Conservation (phyloP, 2,888 invertebrate species). For the Gymnoscelis rufifasciata region DNA sequence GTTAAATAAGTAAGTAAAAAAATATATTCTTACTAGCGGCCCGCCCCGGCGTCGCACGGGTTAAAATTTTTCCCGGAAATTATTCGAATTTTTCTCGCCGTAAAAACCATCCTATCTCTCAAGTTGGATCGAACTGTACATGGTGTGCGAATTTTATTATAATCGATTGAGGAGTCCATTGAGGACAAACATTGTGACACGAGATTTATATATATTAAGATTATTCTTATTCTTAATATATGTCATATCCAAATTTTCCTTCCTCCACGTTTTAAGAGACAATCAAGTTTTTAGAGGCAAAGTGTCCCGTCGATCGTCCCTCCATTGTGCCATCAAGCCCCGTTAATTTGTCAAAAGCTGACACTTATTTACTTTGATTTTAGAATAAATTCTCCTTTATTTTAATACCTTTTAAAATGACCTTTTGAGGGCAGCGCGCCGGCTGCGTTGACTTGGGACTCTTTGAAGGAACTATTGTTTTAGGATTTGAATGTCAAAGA, state of each 20-base stretch:
- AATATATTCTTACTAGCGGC: too few species aligned
- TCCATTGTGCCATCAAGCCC: constrained; percentile 28
- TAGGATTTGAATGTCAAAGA: neutral
- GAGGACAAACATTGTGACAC: too few species aligned
- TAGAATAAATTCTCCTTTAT: constrained; percentile 25
- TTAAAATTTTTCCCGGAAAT: too few species aligned
- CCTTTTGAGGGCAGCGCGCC: constrained; percentile 5
- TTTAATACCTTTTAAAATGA: constrained; percentile 18
- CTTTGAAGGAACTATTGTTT: neutral
- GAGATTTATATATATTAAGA: too few species aligned
- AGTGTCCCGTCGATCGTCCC: constrained; percentile 39
- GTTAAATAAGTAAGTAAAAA: too few species aligned
- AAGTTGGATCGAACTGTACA: too few species aligned
- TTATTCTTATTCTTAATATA: too few species aligned
- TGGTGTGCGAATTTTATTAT: too few species aligned
- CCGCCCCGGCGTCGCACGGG: too few species aligned
- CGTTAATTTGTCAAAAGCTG: constrained; percentile 38
- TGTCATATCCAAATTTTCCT: constrained; percentile 8
- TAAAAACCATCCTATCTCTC: too few species aligned
- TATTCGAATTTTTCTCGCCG: too few species aligned
- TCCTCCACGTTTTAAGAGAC: constrained; percentile 31
- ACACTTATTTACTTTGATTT: constrained; percentile 35
- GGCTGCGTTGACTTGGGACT: neutral
- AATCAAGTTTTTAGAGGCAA: constrained; percentile 54
- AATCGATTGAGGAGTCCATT: too few species aligned